Evolutionary conservation across 2,113 vertebrate species (phyloP).

Genomic region (Naja naja): DNA sequence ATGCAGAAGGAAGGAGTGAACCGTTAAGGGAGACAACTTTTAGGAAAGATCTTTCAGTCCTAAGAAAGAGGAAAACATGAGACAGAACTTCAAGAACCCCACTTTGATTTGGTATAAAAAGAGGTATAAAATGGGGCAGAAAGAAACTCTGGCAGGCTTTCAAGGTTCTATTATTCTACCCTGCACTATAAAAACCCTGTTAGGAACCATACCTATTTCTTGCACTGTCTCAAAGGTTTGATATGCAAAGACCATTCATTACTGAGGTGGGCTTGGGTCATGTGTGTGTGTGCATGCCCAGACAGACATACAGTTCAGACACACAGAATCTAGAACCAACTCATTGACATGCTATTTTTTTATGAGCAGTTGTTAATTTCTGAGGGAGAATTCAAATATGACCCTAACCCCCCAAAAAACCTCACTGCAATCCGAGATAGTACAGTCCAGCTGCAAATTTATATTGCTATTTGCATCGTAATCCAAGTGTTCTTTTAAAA

Average conservation of each 20-base stretch:
- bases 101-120: neutral
- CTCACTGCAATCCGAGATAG: neutral
- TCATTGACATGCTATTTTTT: neutral
- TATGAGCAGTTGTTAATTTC: neutral
- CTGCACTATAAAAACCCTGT: neutral
- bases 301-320: neutral
- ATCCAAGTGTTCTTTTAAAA: neutral
- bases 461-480: neutral
- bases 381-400: neutral
- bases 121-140: neutral
- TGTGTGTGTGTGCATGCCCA: neutral
- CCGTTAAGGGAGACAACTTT: neutral
- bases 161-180: neutral
- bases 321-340: neutral
- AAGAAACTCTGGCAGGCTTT: neutral
- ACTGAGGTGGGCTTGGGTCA: neutral
- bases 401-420: neutral
- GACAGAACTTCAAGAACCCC: neutral
- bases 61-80: neutral
- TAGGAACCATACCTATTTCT: neutral
- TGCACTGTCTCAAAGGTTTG: neutral
- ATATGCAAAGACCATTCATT: neutral
- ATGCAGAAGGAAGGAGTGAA: neutral
- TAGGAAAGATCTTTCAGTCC: neutral
- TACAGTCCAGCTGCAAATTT: neutral